Evolutionary conservation across 2,888 invertebrate species (phyloP).

Genomic region (Petrolisthes cinctipes): DNA sequence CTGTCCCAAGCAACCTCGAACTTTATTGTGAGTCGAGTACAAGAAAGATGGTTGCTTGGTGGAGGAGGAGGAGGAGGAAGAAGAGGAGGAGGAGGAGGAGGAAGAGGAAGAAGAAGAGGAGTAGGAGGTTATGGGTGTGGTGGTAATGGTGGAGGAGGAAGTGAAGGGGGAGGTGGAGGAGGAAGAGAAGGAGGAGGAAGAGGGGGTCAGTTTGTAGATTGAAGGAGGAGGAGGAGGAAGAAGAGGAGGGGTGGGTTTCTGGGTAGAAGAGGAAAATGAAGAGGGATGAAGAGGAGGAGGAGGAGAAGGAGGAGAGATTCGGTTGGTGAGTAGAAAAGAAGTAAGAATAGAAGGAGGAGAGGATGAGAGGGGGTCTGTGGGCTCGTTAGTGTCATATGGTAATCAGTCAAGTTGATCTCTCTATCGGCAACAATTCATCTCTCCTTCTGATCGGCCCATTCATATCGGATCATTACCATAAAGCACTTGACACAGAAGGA

Average conservation of each 20-base stretch:
- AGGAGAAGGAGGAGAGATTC: not conserved
- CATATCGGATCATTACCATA: slow-evolving; percentile 35
- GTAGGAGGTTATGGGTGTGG: no score
- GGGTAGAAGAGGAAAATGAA: not conserved
- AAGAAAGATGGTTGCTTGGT: not conserved
- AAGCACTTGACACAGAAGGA: slow-evolving; percentile 22
- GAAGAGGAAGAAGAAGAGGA: no score
- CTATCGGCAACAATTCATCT: slow-evolving; percentile 36
- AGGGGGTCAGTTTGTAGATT: not conserved
- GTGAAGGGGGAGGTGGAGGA: not conserved
- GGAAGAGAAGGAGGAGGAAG: not conserved
- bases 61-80: not conserved
- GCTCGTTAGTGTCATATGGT: slow-evolving; percentile 19
- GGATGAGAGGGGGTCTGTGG: not conserved
- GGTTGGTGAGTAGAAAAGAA: not conserved
- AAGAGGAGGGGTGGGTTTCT: not conserved
- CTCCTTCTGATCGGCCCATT: slow-evolving; percentile 10
- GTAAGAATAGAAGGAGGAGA: not conserved
- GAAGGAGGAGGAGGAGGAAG: not conserved
- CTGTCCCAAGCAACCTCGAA: not conserved
- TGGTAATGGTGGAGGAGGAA: no score
- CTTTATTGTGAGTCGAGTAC: not conserved
- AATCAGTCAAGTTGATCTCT: slow-evolving; percentile 34
- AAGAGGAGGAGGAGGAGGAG: not conserved
- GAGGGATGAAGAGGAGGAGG: not conserved